Conservation (phyloP, 2,888 invertebrate species). For the Ceraclea dissimilis region DNA sequence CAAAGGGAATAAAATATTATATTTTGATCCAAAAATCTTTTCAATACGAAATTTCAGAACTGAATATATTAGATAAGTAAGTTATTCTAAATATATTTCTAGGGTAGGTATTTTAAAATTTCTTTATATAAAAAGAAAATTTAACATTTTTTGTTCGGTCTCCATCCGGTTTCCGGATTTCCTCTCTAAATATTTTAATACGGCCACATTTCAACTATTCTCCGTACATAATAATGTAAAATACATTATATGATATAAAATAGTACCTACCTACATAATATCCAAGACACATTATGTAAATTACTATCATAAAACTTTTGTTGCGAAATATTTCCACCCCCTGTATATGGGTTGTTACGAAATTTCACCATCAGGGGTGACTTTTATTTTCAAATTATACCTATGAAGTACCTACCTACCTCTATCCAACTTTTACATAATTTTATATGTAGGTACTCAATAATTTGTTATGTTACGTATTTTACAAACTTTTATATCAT, state of each 20-base stretch:
- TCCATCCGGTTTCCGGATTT: conserved; percentile 23
- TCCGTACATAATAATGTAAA: conserved; percentile 5
- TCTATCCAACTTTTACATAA: too few relatives aligned
- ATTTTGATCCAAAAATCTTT: too few relatives aligned
- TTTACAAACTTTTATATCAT: too few relatives aligned
- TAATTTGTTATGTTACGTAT: too few relatives aligned
- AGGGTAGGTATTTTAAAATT: conserved; percentile 2
- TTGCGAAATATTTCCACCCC: not conserved
- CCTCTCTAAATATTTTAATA: conserved; percentile 23
- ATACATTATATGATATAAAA: not conserved
- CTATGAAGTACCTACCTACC: not conserved
- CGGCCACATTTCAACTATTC: conserved; percentile 22
- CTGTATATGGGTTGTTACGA: not conserved
- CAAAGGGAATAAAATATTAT: too few relatives aligned
- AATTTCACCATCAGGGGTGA: not conserved
- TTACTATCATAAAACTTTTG: conserved; percentile 5
- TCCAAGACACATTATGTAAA: conserved; percentile 16
- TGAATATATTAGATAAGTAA: too few relatives aligned
- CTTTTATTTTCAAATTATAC: not conserved
- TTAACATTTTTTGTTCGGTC: conserved; percentile 14
- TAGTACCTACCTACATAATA: not conserved
- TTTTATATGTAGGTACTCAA: too few relatives aligned
- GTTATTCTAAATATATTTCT: too few relatives aligned
- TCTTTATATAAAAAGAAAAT: conserved; percentile 4
- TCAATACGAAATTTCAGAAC: too few relatives aligned